phyloP scores from a whole-genome alignment of 2,888 invertebrate genomes.

The Meghimatium bilineatum region DNA sequence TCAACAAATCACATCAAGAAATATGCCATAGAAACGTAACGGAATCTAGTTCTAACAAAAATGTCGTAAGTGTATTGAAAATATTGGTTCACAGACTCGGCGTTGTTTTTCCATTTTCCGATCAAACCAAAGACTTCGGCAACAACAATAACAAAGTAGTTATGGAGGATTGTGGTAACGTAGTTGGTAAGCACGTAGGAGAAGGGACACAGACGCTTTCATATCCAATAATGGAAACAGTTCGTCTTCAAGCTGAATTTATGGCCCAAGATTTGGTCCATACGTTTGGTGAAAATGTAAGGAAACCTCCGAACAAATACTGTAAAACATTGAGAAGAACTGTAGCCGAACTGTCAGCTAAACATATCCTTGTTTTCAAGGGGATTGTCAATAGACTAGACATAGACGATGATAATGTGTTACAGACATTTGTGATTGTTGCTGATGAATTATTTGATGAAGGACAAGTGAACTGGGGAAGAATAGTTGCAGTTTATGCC shows the following conservation, averaged over 20 bases:
- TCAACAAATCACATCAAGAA: neutral
- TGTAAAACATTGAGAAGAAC: slow-evolving; percentile 74
- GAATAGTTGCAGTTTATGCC: slow-evolving; percentile 74
- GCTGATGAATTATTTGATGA: slow-evolving; percentile 75
- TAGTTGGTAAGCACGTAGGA: neutral
- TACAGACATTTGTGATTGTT: slow-evolving; percentile 69
- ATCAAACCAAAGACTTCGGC: neutral
- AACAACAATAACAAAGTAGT: neutral
- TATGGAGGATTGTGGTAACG: no score
- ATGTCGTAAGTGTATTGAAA: neutral
- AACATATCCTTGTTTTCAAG: slow-evolving; percentile 72
- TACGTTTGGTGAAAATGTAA: slow-evolving; percentile 58
- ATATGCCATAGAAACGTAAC: neutral
- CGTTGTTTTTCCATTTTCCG: neutral
- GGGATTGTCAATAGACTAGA: slow-evolving; percentile 73
- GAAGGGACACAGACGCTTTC: slow-evolving; percentile 60
- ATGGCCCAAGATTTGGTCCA: slow-evolving; percentile 67
- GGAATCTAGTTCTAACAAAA: neutral
- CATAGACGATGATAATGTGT: slow-evolving; percentile 62
- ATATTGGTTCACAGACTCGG: neutral
- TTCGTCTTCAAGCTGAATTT: slow-evolving; percentile 65
- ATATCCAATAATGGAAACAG: slow-evolving; percentile 63
- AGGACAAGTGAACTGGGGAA: slow-evolving; percentile 75
- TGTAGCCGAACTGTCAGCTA: slow-evolving; percentile 69
- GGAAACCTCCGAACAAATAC: slow-evolving; percentile 65